Percentiles rank a stretch among this genome's conserved stretches.
phyloP scores from a whole-genome alignment of 2,113 vertebrate species.

The Andinoacara biseriatus region DNA sequence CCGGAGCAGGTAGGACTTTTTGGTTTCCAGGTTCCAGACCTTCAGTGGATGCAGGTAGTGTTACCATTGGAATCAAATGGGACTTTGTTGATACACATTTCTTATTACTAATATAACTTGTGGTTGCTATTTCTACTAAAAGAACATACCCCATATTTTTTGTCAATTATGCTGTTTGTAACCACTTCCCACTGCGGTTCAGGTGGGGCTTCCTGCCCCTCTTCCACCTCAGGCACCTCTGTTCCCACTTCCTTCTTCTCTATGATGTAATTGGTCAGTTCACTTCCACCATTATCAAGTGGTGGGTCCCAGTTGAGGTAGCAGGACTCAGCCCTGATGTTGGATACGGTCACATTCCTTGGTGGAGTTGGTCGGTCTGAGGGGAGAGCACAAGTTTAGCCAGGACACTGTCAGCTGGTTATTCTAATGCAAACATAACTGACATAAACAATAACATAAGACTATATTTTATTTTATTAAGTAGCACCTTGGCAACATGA shows the following conservation, averaged over 20 bases:
- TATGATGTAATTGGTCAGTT: conserved; percentile 95
- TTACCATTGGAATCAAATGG: neutral
- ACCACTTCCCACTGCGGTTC: conserved; percentile 93
- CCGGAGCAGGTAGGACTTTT: conserved; percentile 91
- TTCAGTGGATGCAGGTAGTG: conserved; percentile 53
- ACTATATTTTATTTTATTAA: neutral
- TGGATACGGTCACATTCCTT: conserved; percentile 89
- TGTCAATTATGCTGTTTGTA: conserved; percentile 88
- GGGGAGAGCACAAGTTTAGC: neutral
- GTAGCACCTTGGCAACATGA: neutral
- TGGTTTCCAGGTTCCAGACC: conserved; percentile 91
- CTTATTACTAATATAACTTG: neutral
- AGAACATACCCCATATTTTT: conserved; percentile 85
- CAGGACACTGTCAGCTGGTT: neutral
- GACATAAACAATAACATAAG: neutral
- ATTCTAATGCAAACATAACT: neutral
- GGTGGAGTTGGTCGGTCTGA: conserved; percentile 94
- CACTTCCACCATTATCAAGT: conserved; percentile 92
- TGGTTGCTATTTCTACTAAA: neutral
- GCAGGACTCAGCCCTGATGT: conserved; percentile 92
- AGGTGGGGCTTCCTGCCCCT: conserved; percentile 61
- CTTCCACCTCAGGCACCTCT: conserved; percentile 64
- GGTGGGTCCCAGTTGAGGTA: conserved; percentile 91
- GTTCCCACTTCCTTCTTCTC: conserved; percentile 85
- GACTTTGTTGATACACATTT: neutral